Evolutionary conservation across 2,113 vertebrate genomes (phyloP), one percentile per base, ranked within the genome.

Genomic region (Zosterops pallidus): DNA sequence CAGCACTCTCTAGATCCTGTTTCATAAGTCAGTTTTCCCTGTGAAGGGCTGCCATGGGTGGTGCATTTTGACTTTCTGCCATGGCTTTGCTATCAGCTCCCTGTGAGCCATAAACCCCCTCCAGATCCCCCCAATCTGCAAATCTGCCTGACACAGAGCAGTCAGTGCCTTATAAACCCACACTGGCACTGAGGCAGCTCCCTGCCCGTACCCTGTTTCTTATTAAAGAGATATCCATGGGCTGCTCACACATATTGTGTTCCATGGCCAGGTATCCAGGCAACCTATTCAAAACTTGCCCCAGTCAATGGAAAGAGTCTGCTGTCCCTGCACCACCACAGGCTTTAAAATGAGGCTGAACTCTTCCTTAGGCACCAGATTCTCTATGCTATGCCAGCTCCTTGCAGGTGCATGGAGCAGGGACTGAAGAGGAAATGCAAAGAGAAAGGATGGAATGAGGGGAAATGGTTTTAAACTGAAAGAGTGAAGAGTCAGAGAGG

Each of bases 271-370:
- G 78, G 95, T 91, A 92, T 86, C 94, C 81, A 95, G 75, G 94
- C 94, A 96, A 95, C 93, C 78, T 31, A 9, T 3, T 57, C 93
- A 72, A 91, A 97, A 95, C 94, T 95, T 26, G 49, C 50, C 65
- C 44, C 49, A 91, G 62, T 69, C 74, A 17, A 46, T 79, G 83
- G 83, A 89, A 94, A 86, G 94, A 94, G 31, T 59, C 74, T 86
- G 74, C 44, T 79, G 65, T 52, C n/a, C 81, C n/a, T 76, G 35
- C 70, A 72, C 8, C 75, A 89, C 33, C 35, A 57, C 3, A 4
- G 75, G 55, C 82, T 89, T 85, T 17, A 55, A 92, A 91, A 90
- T 2, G 46, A 91, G 39, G 16, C 12, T 5, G 21, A 80, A 35
- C 13, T 65, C 67, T 87, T 85, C 1, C 0, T 59, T 55, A 74